Conservation (phyloP, 2,888 invertebrate species). For the Pseudococcus longispinus region DNA sequence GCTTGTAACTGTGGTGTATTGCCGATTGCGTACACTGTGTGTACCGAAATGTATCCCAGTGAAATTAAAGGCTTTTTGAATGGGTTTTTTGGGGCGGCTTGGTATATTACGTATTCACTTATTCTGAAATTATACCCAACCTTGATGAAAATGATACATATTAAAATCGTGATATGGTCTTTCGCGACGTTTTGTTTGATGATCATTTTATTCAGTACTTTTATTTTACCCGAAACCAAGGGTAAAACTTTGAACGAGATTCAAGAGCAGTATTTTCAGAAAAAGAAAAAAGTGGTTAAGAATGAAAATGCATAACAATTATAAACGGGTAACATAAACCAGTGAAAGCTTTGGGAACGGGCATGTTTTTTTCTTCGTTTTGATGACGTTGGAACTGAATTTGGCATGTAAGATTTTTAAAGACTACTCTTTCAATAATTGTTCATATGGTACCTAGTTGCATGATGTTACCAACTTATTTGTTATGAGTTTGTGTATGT, state of each 20-base stretch:
- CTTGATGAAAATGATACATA: background rate
- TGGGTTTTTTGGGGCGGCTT: background rate
- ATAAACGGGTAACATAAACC: too few relatives aligned
- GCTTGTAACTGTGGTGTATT: background rate
- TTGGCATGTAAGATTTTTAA: too few relatives aligned
- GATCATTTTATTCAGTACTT: background rate
- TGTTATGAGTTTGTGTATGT: too few relatives aligned
- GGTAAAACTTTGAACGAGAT: conserved; percentile 29
- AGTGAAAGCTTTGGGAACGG: too few relatives aligned
- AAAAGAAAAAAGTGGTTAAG: background rate
- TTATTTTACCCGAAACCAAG: conserved; percentile 42
- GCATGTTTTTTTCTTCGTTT: too few relatives aligned
- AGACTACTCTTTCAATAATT: too few relatives aligned
- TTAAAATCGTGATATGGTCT: background rate
- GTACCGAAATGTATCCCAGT: conserved; percentile 32
- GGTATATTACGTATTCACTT: background rate
- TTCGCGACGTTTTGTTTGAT: background rate
- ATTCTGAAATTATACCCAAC: background rate
- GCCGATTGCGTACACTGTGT: background rate
- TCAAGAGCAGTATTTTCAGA: conserved; percentile 36
- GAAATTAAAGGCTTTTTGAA: conserved; percentile 4
- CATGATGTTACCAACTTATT: too few relatives aligned
- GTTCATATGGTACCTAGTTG: too few relatives aligned
- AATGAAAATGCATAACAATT: background rate
- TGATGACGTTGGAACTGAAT: too few relatives aligned